Conservation (phyloP, 2,797 vertebrate genomes). For the Poecilia gillii region DNA sequence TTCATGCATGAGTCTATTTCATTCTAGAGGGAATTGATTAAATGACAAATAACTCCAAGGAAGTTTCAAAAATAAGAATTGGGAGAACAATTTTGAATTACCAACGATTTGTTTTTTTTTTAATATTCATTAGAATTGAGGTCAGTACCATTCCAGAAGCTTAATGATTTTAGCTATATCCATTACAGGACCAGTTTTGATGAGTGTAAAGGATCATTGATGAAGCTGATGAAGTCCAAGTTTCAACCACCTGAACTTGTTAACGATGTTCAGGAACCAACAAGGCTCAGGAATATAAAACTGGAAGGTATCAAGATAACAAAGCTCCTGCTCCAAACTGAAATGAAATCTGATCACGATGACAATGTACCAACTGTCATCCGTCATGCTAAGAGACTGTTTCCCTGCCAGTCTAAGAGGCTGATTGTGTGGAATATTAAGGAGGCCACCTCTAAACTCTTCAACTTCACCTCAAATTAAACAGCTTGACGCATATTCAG, state of each 20-base stretch:
- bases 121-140: neutral
- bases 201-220: neutral
- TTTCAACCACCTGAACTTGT: neutral
- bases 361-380: neutral
- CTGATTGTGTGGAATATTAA: neutral
- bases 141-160: slow-evolving; percentile 1
- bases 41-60: neutral
- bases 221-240: neutral
- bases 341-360: neutral
- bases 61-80: neutral
- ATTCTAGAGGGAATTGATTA: neutral
- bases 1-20: neutral
- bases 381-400: neutral
- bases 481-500: neutral
- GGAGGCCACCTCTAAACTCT: neutral
- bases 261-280: neutral
- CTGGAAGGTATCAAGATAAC: neutral
- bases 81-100: neutral
- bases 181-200: neutral
- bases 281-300: neutral
- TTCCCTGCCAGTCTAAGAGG: neutral
- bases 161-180: neutral
- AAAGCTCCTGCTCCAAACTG: neutral
- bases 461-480: neutral
- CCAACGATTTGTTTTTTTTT: no score